Conservation (phyloP, 1,140 invertebrate genomes). For the Lasaia peninsularis region DNA sequence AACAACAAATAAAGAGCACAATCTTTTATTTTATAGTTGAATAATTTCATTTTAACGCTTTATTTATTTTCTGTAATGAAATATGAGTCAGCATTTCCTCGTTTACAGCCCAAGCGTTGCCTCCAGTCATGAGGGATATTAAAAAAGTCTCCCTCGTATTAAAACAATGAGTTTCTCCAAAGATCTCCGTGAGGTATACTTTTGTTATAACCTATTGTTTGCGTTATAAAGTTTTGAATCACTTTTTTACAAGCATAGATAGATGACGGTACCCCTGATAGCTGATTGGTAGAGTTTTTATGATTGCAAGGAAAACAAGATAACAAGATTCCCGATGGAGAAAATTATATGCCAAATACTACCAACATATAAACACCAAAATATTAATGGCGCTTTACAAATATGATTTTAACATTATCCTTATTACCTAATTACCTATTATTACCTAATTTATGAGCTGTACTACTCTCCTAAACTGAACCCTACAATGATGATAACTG, state of each 20-base stretch:
- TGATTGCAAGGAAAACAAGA: neutral
- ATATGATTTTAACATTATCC: too few relatives aligned
- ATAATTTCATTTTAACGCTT: slow-evolving; percentile 66
- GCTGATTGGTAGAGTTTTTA: neutral
- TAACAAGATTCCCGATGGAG: too few relatives aligned
- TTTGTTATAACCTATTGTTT: neutral
- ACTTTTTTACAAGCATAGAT: neutral
- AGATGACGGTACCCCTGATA: too few relatives aligned
- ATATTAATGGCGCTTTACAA: too few relatives aligned
- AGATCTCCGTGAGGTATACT: neutral
- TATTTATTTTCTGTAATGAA: slow-evolving; percentile 70
- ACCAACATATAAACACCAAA: too few relatives aligned
- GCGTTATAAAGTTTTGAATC: neutral
- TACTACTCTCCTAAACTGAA: too few relatives aligned
- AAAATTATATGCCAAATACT: too few relatives aligned
- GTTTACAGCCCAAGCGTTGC: slow-evolving; percentile 21
- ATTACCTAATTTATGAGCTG: too few relatives aligned
- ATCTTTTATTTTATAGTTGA: slow-evolving; percentile 59
- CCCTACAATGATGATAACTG: too few relatives aligned
- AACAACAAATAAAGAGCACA: neutral
- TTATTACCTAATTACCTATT: too few relatives aligned
- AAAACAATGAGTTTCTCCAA: slow-evolving; percentile 15
- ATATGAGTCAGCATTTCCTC: slow-evolving; percentile 48
- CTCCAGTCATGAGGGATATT: slow-evolving; percentile 16
- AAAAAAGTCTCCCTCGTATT: slow-evolving; percentile 9